Conservation (phyloP, 37 sponge, comb jelly and placozoan genomes). For the Geodia barretti region DNA sequence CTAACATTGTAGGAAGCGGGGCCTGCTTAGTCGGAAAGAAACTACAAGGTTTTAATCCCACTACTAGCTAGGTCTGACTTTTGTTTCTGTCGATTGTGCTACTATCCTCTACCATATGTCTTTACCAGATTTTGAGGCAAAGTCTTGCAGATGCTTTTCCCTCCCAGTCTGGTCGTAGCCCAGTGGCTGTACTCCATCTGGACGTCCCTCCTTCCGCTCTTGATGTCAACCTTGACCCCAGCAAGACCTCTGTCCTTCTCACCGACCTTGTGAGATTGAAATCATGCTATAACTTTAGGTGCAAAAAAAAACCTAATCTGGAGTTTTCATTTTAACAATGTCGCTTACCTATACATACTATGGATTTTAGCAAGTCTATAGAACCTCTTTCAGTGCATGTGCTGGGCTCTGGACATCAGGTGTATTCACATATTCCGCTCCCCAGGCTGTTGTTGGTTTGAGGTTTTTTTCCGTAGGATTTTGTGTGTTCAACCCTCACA, state of each 20-base stretch:
- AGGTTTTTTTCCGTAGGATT: constrained; percentile 23
- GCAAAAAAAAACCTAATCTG: neutral
- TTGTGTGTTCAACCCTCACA: constrained; percentile 10
- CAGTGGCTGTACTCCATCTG: constrained; percentile 42
- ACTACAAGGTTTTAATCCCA: too few species aligned
- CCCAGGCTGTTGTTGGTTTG: too few species aligned
- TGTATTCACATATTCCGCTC: too few species aligned
- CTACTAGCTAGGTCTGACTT: too few species aligned
- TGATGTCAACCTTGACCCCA: constrained; percentile 76
- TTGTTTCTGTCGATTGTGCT: too few species aligned
- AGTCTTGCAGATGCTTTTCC: constrained; percentile 22
- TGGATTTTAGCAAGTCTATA: too few species aligned
- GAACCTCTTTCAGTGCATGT: too few species aligned
- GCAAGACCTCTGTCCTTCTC: constrained; percentile 54
- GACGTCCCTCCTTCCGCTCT: constrained; percentile 32
- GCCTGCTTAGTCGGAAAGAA: too few species aligned
- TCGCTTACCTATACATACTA: too few species aligned
- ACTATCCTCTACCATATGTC: neutral
- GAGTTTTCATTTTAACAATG: neutral
- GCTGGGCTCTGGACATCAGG: neutral
- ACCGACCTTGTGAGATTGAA: constrained; percentile 38
- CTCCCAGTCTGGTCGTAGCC: constrained; percentile 26
- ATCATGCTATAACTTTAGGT: neutral
- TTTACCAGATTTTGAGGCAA: constrained; percentile 34
- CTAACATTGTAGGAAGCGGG: too few species aligned